These are phyloP conservation scores for Mercenaria mercenaria DNA, from an alignment of 1,140 invertebrate species.

Conservation along the genomic window DNA sequence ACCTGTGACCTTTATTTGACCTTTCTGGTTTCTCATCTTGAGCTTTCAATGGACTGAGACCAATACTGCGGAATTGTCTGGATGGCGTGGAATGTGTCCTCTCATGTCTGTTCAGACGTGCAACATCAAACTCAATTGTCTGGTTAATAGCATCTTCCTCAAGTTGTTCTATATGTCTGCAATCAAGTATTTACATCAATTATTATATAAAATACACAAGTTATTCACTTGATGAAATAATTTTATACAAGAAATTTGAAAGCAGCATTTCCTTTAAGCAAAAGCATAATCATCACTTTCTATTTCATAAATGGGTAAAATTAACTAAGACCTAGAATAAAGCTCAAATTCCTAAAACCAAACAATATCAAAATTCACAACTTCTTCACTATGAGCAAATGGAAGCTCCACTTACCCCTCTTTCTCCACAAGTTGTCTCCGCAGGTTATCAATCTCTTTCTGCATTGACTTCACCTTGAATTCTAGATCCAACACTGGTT, in stretches of 20 bases:
- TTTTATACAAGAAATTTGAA: too few species aligned
- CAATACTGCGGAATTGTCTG: conserved; percentile 54
- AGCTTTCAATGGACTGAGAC: conserved; percentile 59
- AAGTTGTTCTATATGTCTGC: conserved; percentile 41
- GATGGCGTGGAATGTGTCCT: conserved; percentile 73
- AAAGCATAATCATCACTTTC: background rate
- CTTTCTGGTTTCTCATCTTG: conserved; percentile 1
- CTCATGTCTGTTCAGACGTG: conserved; percentile 65
- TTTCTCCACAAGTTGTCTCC: conserved; percentile 59
- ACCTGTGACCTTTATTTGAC: conserved; percentile 44
- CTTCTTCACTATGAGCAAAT: too few species aligned
- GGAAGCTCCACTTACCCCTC: conserved; percentile 70
- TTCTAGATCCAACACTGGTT: conserved; percentile 67
- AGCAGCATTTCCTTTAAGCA: background rate
- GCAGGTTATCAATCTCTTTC: conserved; percentile 63
- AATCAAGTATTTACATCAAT: background rate
- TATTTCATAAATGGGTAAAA: too few species aligned
- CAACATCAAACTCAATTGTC: conserved; percentile 70
- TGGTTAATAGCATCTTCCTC: conserved; percentile 67
- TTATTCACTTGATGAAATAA: too few species aligned
- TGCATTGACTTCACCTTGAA: conserved; percentile 63
- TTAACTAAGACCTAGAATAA: too few species aligned
- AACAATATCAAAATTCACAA: too few species aligned
- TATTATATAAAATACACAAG: too few species aligned
- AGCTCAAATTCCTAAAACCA: too few species aligned